Conservation (phyloP, 2,113 vertebrate species). For the Petaurus breviceps region DNA sequence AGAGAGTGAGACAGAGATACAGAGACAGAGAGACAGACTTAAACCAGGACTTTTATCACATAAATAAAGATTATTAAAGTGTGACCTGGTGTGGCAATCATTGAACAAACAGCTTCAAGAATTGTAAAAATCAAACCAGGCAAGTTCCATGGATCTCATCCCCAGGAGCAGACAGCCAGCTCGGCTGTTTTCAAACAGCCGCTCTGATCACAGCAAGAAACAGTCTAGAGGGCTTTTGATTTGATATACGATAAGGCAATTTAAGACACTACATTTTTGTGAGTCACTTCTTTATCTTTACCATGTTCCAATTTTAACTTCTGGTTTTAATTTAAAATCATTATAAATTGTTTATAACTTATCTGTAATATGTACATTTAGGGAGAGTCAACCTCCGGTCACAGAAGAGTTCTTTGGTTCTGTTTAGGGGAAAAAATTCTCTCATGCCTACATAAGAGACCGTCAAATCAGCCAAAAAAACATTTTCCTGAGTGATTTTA, state of each 20-base stretch:
- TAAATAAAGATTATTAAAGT: constrained; percentile 55
- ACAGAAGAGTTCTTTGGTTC: constrained; percentile 52
- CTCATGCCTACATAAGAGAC: constrained; percentile 29
- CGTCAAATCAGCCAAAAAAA: constrained; percentile 11
- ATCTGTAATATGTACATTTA: constrained; percentile 73
- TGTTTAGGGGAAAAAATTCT: constrained; percentile 5
- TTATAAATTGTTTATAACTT: constrained; percentile 66
- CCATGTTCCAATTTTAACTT: constrained; percentile 63
- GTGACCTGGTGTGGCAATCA: not conserved
- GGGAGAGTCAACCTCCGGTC: constrained; percentile 60
- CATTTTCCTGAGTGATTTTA: constrained; percentile 5
- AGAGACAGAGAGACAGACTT: not conserved
- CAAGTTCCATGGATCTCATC: constrained; percentile 8
- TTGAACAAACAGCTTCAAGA: not conserved
- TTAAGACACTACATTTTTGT: constrained; percentile 59
- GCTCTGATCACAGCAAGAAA: constrained; percentile 52
- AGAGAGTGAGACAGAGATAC: not conserved
- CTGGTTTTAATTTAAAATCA: constrained; percentile 76
- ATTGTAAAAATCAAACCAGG: constrained; percentile 47
- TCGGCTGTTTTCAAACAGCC: constrained; percentile 46
- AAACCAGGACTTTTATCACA: constrained; percentile 12
- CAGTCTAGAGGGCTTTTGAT: constrained; percentile 10
- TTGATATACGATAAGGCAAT: constrained; percentile 62
- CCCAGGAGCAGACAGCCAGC: not conserved
- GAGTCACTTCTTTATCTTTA: constrained; percentile 65